Evolutionary conservation across 2,888 invertebrate genomes (phyloP), one percentile per base, ranked within the genome.

Genomic region (Noctua pronuba): DNA sequence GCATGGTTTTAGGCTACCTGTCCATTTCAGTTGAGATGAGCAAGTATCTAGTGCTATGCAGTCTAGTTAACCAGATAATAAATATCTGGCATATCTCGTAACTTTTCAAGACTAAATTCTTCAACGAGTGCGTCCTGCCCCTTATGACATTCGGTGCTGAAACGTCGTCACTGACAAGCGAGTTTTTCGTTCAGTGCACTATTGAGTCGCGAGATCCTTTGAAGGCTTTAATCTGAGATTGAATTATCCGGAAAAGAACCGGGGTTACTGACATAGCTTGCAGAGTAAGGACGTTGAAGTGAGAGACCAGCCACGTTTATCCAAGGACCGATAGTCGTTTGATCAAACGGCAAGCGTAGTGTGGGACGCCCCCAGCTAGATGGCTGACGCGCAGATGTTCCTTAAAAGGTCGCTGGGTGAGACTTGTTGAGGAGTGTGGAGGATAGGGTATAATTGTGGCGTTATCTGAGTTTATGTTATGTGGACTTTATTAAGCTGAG

Each of bases 1-100:
- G 77, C 66, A 72, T 67, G 73, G 55, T 66, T 75, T 72, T 60
- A 79, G 66, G 52, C 49, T 52, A 16, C 6, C 24, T 80, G 41
- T 28, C 18, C 28, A 44, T 73, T 66, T 65, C 11, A n/a, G 16
- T 16, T 21, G 28, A 65, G 18, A 8, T 16, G 38, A 65, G 64
- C 13, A 13, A 38, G 38, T 24, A 1, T 8, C 16, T 16, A 41
- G 41, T 24, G 4, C 38, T 18, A 62, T 2, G 24, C 21, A 11
- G 62, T 62, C 35, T 62, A 13, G 24, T 41, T 13, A 41, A 11
- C 1, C 11, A 41, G 41, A 41, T 11, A 41, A 41, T 41, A 41
- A 41, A 41, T 41, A 41, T 11, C 41, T 41, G 11, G 11, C 41
- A 11, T 41, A 21, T 49, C 2, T 8, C 49, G 21, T 21, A 7